Base-by-base conservation (phyloP, 2,888 invertebrate species). In the Dascillus cervinus region DNA sequence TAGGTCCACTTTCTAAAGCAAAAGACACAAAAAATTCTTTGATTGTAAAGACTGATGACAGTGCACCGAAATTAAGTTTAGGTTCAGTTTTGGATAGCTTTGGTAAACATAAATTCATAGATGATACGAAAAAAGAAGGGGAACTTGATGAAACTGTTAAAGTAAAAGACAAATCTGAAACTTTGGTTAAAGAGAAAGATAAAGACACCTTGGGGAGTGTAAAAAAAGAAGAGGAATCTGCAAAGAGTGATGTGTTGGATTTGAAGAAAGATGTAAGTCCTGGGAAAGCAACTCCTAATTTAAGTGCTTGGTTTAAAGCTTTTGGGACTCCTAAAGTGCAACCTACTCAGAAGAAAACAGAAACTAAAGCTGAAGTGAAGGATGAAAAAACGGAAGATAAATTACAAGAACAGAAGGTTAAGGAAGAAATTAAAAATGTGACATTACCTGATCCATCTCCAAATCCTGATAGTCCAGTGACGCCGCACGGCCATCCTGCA, bases 251-350 rank as follows among this genome's bases (percentile, higher is more conserved):
- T 32, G 44, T 46, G 15, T 44, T 41, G 25, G 55, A 46, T 9
- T 46, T 13, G 43, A 67, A 11, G 66, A 45, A 46, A 34, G 44
- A 43, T 13, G 36, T 39, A 11, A 46, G 44, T 33, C 38, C 46
- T 13, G 52, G 52, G n/a, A 46, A 46, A 57, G 81, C 82, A 10
- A 84, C 85, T 17, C 89, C 90, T 1, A 88, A 90, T 65, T 69
- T 88, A 32, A 89, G 87, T 56, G 90, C 88, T 13, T 91, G 90
- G 90, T 86, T 90, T 41, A 89, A 88, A 64, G 90, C 90, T 0
- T 90, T 91, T 57, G 89, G 90, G 5, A 83, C 84, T 1, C 89
- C 90, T 1, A 88, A 88, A 64, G 73, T 70, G 38, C 68, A 75
- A 37, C 58, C 70, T 2, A 48, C 58, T 1, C 48, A 49, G 12